Evolutionary conservation across 2,113 vertebrate genomes (phyloP), one percentile per base, ranked within the genome.

Genomic region (Ceuthmochares aereus): DNA sequence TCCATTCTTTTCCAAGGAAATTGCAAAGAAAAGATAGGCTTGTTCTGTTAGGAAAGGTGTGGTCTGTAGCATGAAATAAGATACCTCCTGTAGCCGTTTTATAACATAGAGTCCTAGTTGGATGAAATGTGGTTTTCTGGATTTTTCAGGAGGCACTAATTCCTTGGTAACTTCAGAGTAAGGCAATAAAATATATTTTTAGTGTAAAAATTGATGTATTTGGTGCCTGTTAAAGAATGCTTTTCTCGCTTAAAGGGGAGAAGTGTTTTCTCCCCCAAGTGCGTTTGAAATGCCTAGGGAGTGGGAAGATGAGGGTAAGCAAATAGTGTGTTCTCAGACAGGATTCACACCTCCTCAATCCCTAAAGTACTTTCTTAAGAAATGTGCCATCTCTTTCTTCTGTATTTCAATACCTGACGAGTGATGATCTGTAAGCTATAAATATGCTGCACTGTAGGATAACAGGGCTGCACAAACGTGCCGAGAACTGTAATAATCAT

Each of bases 261-360:
- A 96, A 95, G 42, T 63, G 30, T 58, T 95, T 84, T 37, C 76
- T 95, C 32, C 63, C 42, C 26, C 18, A 55, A 23, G 15, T 87
- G 75, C 74, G 6, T 87, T 92, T 92, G 75, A 92, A 95, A 70
- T 84, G 80, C 43, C 47, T 80, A 21, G 67, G 55, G 55, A 94
- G 90, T 90, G 56, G 88, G 93, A 91, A 78, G 95, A 80, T 88
- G 82, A 92, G 68, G 75, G 88, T 84, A 94, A 92, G 93, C 93
- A 96, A 82, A 69, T 30, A 83, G 70, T 75, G 64, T 83, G 60
- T 96, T 96, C 87, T 88, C 93, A 96, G 93, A 89, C 90, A 72
- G 51, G 89, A 93, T 96, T 95, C 90, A 84, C 93, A 95, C 92
- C 79, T 92, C 82, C 79, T 83, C 68, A 88, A 0, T 77, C 60